phyloP scores from a whole-genome alignment of 2,113 vertebrate species.

The Platichthys stellatus region DNA sequence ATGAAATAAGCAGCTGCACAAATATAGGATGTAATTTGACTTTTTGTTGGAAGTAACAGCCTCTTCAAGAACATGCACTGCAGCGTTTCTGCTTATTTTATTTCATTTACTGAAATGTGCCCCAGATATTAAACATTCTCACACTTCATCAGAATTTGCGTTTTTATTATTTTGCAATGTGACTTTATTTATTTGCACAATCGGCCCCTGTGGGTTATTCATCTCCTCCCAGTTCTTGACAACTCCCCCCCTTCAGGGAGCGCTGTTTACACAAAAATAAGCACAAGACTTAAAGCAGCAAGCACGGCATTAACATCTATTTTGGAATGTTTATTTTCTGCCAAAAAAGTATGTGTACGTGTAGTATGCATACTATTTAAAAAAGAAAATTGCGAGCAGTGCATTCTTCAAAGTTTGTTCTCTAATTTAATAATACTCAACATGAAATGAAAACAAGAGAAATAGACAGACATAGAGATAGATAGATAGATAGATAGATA shows the following conservation, averaged over 20 bases:
- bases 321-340: constrained; percentile 28
- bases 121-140: constrained; percentile 56
- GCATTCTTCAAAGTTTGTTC: constrained; percentile 19
- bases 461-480: not conserved
- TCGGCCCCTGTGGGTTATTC: constrained; percentile 38
- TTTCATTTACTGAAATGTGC: constrained; percentile 36
- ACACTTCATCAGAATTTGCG: constrained; percentile 31
- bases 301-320: constrained; percentile 21
- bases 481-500: not conserved
- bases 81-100: constrained; percentile 13
- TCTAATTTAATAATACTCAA: too few relatives aligned
- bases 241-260: constrained; percentile 43
- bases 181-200: constrained; percentile 48
- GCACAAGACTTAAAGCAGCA: constrained; percentile 33
- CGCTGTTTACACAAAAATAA: constrained; percentile 42
- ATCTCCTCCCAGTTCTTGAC: constrained; percentile 47
- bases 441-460: not conserved
- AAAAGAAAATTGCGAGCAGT: not conserved
- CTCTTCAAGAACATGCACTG: constrained; percentile 15
- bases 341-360: not conserved
- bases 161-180: constrained; percentile 25
- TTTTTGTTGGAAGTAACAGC: not conserved
- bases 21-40: not conserved
- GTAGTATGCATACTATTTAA: constrained; percentile 6
- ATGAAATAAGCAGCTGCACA: not conserved